phyloP scores from a whole-genome alignment of 1,140 invertebrate genomes.

The Adelges cooleyi region DNA sequence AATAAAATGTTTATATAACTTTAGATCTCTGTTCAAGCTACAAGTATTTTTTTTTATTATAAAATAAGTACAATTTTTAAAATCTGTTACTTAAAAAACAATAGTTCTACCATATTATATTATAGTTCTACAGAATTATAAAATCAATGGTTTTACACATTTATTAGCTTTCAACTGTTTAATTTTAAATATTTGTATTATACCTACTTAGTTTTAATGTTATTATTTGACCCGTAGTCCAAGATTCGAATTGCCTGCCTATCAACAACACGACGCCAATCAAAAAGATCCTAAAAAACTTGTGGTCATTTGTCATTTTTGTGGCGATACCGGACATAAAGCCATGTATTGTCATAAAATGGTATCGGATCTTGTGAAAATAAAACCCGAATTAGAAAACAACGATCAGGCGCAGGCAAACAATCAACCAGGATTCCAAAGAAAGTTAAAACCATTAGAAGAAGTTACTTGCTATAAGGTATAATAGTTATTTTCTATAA shows the following conservation, averaged over 20 bases:
- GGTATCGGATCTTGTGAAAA: conserved; percentile 34
- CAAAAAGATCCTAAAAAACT: conserved; percentile 71
- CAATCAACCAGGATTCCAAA: conserved; percentile 12
- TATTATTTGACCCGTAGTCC: too few relatives aligned
- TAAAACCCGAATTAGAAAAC: conserved; percentile 37
- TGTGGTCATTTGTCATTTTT: conserved; percentile 83
- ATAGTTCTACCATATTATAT: too few relatives aligned
- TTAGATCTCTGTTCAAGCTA: too few relatives aligned
- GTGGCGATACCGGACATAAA: conserved; percentile 92
- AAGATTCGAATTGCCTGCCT: conserved; percentile 81
- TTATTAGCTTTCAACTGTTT: too few relatives aligned
- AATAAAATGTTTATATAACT: too few relatives aligned
- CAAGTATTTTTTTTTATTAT: too few relatives aligned
- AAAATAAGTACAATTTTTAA: too few relatives aligned
- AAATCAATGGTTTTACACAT: too few relatives aligned
- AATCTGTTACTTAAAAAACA: too few relatives aligned
- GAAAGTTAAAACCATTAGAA: conserved; percentile 65
- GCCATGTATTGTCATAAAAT: conserved; percentile 82
- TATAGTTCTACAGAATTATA: too few relatives aligned
- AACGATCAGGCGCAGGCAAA: conserved; percentile 37
- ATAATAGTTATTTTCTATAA: conserved; percentile 16
- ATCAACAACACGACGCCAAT: conserved; percentile 46
- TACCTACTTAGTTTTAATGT: too few relatives aligned
- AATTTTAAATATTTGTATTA: too few relatives aligned
- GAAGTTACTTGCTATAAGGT: conserved; percentile 90